Evolutionary conservation across 1,140 invertebrate genomes (phyloP).

Genomic region (Bacillus rossius): DNA sequence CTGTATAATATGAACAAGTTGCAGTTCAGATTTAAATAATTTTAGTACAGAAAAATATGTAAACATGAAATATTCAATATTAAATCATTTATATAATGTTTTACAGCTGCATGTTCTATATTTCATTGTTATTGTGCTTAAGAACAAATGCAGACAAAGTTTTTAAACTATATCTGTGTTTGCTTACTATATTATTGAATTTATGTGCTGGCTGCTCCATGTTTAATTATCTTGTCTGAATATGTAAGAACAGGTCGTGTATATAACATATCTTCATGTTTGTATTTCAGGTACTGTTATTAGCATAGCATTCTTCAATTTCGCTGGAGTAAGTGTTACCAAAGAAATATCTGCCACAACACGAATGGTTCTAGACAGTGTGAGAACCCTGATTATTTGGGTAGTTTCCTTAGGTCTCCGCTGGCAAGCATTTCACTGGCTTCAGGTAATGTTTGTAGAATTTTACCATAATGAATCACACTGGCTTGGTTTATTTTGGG

Average conservation of each 20-base stretch:
- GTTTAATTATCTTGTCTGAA: neutral
- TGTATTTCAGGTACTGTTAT: conserved; percentile 66
- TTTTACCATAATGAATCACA: conserved; percentile 10
- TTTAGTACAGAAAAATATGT: too few species aligned
- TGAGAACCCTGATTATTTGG: conserved; percentile 90
- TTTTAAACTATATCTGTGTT: too few species aligned
- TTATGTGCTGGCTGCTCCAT: neutral
- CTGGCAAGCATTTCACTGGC: conserved; percentile 76
- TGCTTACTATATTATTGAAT: neutral
- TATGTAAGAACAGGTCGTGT: neutral
- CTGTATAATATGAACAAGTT: too few species aligned
- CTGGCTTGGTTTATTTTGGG: too few species aligned
- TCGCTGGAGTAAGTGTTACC: conserved; percentile 91
- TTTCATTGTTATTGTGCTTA: neutral
- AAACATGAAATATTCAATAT: too few species aligned
- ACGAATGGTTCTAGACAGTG: conserved; percentile 86
- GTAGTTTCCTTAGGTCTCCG: conserved; percentile 61
- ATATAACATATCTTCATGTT: conserved; percentile 1
- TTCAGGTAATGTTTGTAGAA: conserved; percentile 53
- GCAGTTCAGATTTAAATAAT: too few species aligned
- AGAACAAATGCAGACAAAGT: too few species aligned
- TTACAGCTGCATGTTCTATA: neutral
- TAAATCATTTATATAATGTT: too few species aligned
- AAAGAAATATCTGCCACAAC: conserved; percentile 91
- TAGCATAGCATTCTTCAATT: conserved; percentile 96